phyloP scores from a whole-genome alignment of 2,797 vertebrate species.

The Zenarchopterus dispar region DNA sequence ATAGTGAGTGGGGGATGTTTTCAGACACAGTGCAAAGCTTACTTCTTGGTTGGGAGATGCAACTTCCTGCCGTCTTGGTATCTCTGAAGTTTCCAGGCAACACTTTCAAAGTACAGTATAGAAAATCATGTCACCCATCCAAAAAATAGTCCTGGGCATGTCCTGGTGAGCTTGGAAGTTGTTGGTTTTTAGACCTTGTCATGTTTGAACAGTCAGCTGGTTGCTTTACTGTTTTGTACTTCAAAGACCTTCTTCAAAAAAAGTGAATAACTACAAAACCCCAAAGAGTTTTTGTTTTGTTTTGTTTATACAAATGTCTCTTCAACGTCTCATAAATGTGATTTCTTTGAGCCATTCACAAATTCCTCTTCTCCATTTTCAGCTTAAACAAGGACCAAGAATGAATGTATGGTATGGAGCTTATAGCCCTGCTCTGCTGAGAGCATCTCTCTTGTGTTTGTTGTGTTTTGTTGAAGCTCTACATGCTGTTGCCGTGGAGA shows the following conservation, averaged over 20 bases:
- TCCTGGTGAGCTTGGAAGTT: neutral
- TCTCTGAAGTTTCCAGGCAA: constrained; percentile 1
- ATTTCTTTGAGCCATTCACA: constrained; percentile 2
- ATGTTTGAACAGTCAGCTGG: neutral
- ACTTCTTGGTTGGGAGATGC: neutral
- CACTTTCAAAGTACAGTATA: neutral
- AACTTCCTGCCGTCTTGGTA: neutral
- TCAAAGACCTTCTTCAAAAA: neutral
- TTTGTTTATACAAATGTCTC: neutral
- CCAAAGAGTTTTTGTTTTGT: too few relatives aligned
- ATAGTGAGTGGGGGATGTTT: too few relatives aligned
- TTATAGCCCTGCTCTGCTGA: constrained; percentile 2
- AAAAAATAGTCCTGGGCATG: neutral
- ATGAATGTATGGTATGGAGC: constrained; percentile 2
- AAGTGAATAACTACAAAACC: too few relatives aligned
- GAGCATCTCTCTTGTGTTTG: constrained; percentile 33
- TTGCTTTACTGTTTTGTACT: neutral
- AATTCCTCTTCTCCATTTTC: neutral
- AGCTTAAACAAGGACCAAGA: neutral
- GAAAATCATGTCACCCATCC: neutral
- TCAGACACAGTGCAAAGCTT: neutral
- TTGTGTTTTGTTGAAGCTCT: constrained; percentile 34
- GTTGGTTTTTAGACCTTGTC: neutral
- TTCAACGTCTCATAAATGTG: neutral
- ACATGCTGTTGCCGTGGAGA: constrained; percentile 52